phyloP scores from a whole-genome alignment of 2,797 vertebrate species.

The Enteromius anoplus region DNA sequence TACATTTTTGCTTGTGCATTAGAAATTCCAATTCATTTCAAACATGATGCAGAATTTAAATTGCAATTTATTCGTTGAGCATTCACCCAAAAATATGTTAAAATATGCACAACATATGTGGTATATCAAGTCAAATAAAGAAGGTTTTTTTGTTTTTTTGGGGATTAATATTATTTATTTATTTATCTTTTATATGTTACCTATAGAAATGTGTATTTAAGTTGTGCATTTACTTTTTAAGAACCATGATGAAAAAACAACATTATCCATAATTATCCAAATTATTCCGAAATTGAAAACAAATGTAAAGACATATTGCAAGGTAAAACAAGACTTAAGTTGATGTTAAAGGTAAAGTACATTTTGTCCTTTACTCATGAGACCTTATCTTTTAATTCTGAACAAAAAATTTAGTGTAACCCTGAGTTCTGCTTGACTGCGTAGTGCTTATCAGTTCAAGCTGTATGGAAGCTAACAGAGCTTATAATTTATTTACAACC shows the following conservation, averaged over 20 bases:
- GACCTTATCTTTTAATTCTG: neutral
- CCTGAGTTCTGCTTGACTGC: slow-evolving; percentile 16
- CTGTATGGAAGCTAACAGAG: neutral
- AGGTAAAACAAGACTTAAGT: neutral
- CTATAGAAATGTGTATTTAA: neutral
- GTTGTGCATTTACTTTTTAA: neutral
- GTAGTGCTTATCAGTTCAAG: slow-evolving; percentile 12
- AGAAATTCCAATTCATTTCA: neutral
- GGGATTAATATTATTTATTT: too few relatives aligned
- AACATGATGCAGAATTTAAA: neutral
- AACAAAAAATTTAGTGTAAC: neutral
- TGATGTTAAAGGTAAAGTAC: neutral
- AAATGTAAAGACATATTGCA: neutral
- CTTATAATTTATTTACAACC: slow-evolving; percentile 12
- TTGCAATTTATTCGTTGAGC: neutral
- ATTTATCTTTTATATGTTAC: neutral
- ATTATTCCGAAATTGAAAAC: neutral
- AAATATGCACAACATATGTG: neutral
- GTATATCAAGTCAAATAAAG: neutral
- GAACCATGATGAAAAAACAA: neutral
- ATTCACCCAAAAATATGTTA: too few relatives aligned
- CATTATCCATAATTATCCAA: neutral
- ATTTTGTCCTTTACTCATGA: neutral
- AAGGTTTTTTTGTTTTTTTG: neutral
- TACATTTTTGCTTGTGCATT: neutral